Base-by-base conservation (phyloP, 1,140 invertebrate genomes). In the Heterodera carotae region DNA sequence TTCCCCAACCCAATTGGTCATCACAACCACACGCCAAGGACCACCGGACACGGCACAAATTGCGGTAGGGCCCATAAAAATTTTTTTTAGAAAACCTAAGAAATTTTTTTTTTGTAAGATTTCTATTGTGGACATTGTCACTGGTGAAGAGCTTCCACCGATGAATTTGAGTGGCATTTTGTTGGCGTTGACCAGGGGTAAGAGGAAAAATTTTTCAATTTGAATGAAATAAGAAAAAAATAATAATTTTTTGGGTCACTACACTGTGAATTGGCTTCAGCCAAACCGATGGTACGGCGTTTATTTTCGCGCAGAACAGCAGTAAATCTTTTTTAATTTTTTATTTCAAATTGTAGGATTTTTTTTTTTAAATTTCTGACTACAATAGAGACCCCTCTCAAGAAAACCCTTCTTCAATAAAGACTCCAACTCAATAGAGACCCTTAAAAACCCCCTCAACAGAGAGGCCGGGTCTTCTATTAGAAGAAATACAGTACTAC, bases 271-370 rank as follows among this genome's bases (percentile, higher is more conserved):
- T 67, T 87, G 84, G 59, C 74, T 86, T 60, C 76, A 79, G 25
- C 85, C 85, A 10, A 79, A 83, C 27, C 76, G 71, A 36, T 86
- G 85, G 85, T 86, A 87, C 68, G 85, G 85, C 5, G 70, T 86
- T 18, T 29, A 53, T 22, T 86, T 85, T 60, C 67, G 80, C 62
- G 76, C 80, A 59, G 79, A 84, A 70, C 84, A 85, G 34, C 81
- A 73, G 69, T 81, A 67, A 15, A 18, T 18, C 15, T 27, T 48
- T 69, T 22, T 59, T 70, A 12, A 43, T 76, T 22, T 73, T 74
- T 43, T 60, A 73, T 56, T 76, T 22, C 33, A 73, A n/a, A 79
- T 18, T 15, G 27, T 1, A 36, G 53, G 5, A 10, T 25, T 69
- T 25, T 10, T 10, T 69, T 69, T 10, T 29, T 8, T 68, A 31